Base-by-base conservation (phyloP, 2,113 vertebrate genomes). In the Ceyx melanurus region DNA sequence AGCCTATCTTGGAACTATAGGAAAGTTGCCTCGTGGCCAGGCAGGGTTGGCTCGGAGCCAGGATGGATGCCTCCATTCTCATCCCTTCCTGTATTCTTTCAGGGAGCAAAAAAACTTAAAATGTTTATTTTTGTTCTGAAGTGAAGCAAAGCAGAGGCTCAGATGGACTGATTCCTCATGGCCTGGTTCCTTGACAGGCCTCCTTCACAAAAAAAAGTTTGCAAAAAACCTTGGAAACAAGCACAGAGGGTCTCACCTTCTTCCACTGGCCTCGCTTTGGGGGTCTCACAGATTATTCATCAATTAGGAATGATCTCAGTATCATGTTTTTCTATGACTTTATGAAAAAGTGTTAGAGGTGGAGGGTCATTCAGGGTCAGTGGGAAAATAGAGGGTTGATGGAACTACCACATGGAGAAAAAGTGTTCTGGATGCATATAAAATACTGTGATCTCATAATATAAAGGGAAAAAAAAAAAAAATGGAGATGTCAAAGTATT, bases 11-110 rank as follows among this genome's bases (percentile, higher is more conserved):
- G 62, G 76, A 73, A 82, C 50, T 46, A 80, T 86, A 91, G 89
- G 91, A 94, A 96, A 86, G 75, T 84, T 80, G 51, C 62, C 46
- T 87, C 78, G 33, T 54, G 46, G 89, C 71, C 92, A 92, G 86
- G 42, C 60, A 43, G 64, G 15, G 26, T 0, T 91, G 94, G 89
- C 82, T 67, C 6, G 2, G 48, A 60, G 91, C 90, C 94, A 93
- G 57, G 18, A 37, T 85, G 57, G 45, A 54, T 89, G 84, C 88
- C 86, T 92, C 75, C 85, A 74, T 72, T 88, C 89, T 64, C 84
- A 89, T 93, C 91, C 78, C 71, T 89, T 93, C 84, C 90, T 5
- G 0, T 26, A 58, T 40, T 75, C 67, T 67, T 80, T 91, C 89
- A 82, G 65, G 9, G 50, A 90, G 66, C 18, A 73, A 96, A 88